Percentiles rank a stretch among this genome's conserved stretches.
These are phyloP conservation scores for Ranitomeya variabilis DNA, from an alignment of 2,113 vertebrate genomes.

Conservation along the genomic window DNA sequence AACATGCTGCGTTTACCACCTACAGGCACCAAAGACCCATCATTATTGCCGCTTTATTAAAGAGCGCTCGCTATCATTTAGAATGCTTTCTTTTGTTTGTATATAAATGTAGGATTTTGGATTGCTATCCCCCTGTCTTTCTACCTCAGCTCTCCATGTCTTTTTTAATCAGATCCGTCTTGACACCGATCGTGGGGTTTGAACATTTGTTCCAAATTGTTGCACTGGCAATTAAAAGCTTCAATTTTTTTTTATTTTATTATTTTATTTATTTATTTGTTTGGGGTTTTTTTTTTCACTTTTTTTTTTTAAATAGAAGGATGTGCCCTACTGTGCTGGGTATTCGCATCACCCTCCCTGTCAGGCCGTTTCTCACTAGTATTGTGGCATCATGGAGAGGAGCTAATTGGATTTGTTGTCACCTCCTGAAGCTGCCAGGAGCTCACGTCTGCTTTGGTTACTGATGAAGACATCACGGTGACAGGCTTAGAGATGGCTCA, in stretches of 20 bases:
- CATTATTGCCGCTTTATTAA: slow-evolving; percentile 49
- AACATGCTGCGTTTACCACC: slow-evolving; percentile 24
- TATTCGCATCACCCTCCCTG: slow-evolving; percentile 76
- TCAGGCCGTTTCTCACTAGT: slow-evolving; percentile 79
- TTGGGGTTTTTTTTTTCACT: slow-evolving; percentile 27
- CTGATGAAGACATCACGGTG: slow-evolving; percentile 99
- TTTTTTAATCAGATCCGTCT: not conserved
- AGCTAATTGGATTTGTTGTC: slow-evolving; percentile 99
- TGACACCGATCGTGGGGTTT: slow-evolving; percentile 64
- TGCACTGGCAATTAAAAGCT: slow-evolving; percentile 69
- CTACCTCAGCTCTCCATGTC: not conserved
- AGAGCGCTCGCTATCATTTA: slow-evolving; percentile 19
- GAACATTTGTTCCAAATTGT: slow-evolving; percentile 66
- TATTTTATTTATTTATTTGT: slow-evolving; percentile 54
- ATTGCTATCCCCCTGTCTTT: not conserved
- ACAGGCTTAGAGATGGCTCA: slow-evolving; percentile 97
- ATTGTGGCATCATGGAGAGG: slow-evolving; percentile 87
- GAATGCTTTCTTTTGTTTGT: slow-evolving; percentile 31
- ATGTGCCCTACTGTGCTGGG: slow-evolving; percentile 75
- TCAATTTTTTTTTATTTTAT: slow-evolving; percentile 55
- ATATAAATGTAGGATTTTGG: slow-evolving; percentile 32
- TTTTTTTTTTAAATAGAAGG: slow-evolving; percentile 58
- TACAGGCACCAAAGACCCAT: slow-evolving; percentile 54
- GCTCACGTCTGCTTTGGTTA: slow-evolving; percentile 96
- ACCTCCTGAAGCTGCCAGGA: slow-evolving; percentile 96